Evolutionary conservation across 2,797 vertebrate genomes (phyloP).

Genomic region (Yasuhikotakia modesta): DNA sequence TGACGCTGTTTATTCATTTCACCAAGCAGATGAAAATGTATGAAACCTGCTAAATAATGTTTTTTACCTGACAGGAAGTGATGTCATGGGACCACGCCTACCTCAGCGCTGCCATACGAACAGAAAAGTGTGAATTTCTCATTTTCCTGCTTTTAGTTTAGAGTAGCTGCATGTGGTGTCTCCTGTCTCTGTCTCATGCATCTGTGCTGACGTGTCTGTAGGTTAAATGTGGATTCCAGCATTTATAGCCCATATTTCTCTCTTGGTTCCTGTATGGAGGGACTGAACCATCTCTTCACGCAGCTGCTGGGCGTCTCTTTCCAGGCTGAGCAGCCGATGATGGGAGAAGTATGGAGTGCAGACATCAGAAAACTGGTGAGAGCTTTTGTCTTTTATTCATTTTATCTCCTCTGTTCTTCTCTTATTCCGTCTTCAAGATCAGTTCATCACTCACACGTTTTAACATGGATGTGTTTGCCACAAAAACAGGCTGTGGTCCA

Average conservation of each 20-base stretch:
- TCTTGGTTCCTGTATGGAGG: constrained; percentile 93
- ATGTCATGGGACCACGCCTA: constrained; percentile 97
- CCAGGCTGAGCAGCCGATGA: constrained; percentile 81
- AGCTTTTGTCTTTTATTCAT: neutral
- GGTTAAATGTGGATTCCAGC: constrained; percentile 92
- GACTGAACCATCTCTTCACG: constrained; percentile 86
- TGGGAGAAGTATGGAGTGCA: constrained; percentile 91
- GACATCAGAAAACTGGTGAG: constrained; percentile 91
- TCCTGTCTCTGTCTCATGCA: neutral
- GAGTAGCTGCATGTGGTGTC: neutral
- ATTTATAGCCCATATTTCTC: constrained; percentile 92
- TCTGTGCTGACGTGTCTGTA: constrained; percentile 58
- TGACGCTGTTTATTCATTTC: neutral
- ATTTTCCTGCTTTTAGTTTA: neutral
- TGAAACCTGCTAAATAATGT: neutral
- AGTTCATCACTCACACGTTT: neutral
- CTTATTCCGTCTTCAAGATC: neutral
- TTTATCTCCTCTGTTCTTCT: neutral
- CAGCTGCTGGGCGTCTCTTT: constrained; percentile 87
- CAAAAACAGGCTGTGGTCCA: constrained; percentile 88
- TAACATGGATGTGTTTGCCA: constrained; percentile 2
- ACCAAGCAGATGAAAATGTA: neutral
- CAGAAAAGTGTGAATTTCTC: constrained; percentile 83
- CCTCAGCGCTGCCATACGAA: constrained; percentile 88
- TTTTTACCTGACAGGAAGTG: constrained; percentile 63